Base-by-base conservation (phyloP, 1,140 invertebrate species). In the Centruroides sculpturatus region DNA sequence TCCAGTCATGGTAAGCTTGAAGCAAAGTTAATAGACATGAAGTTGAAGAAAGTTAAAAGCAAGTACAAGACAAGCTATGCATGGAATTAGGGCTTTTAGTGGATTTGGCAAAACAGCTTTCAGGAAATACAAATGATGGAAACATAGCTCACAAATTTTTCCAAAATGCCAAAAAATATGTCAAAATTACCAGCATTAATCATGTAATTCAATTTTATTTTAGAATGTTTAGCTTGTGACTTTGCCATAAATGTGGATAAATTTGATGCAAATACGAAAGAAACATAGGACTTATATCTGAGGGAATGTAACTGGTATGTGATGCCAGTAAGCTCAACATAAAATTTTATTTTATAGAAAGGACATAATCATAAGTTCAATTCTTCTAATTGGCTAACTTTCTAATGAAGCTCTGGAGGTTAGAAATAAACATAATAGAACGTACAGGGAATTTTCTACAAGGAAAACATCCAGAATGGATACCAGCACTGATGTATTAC, bases 271-370 rank as follows among this genome's bases (percentile, higher is more conserved):
- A 49, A 36, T 35, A 5, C 35, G 0, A 36, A 10, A 47, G 35
- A 52, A 35, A 54, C 48, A 23, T 23, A n/a, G 11, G 8, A 59
- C 3, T 4, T 55, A 10, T 59, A 59, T 52, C 9, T 63, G 5
- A 49, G 3, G 13, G 5, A 34, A 5, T 63, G 59, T 46, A 8
- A 3, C 1, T 63, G 61, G 58, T 49, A 59, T 7, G 11, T 23
- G 4, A 59, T 63, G 53, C 54, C 57, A 12, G 41, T 53, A n/a
- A 48, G 51, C 7, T 9, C 55, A 3, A n/a, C 61, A 63, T 56
- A 63, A 59, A 13, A 59, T 63, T 48, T 35, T 63, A 35, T 41
- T 59, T 13, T 57, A 63, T 49, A 57, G 55, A 57, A 11, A 35
- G 10, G 13, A n/a, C 23, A 12, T 61, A 7, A n/a, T 61, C 3